phyloP scores from a whole-genome alignment of 2,797 vertebrate species.

The Enteromius thamalakanensis region DNA sequence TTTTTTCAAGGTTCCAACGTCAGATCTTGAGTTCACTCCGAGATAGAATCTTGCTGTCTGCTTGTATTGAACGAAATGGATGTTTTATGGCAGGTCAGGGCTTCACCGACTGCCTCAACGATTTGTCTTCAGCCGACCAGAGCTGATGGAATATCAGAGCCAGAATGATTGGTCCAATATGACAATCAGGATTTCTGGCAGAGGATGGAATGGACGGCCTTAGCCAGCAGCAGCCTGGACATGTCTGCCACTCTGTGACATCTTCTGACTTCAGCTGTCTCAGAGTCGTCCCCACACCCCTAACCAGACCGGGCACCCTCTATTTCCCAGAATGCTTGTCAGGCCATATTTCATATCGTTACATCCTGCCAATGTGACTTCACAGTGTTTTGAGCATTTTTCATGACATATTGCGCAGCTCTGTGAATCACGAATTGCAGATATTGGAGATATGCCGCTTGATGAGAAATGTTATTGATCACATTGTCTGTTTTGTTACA shows the following conservation, averaged over 20 bases:
- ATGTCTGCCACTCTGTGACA: conserved; percentile 1
- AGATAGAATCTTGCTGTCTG: conserved; percentile 24
- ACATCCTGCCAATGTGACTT: not conserved
- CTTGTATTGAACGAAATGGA: not conserved
- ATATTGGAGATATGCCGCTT: conserved; percentile 3
- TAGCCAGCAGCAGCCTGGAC: conserved; percentile 10
- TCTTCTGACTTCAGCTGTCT: conserved; percentile 22
- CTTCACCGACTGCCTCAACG: conserved; percentile 23
- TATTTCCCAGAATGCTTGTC: conserved; percentile 20
- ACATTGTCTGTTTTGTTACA: not conserved
- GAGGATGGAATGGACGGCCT: conserved; percentile 1
- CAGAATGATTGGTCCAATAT: conserved; percentile 34
- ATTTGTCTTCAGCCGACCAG: conserved; percentile 38
- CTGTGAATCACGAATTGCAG: not conserved
- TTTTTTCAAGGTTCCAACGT: conserved; percentile 22
- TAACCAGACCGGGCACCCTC: not conserved
- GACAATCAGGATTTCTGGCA: conserved; percentile 25
- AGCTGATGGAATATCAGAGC: conserved; percentile 30
- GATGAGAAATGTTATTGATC: conserved; percentile 25
- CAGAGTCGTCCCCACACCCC: not conserved
- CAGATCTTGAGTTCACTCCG: conserved; percentile 10
- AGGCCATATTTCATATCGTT: not conserved
- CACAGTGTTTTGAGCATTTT: not conserved
- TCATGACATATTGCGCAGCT: not conserved
- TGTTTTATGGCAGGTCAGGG: conserved; percentile 48